Conservation (phyloP, 2,888 invertebrate species). For the Eupithecia insigniata region DNA sequence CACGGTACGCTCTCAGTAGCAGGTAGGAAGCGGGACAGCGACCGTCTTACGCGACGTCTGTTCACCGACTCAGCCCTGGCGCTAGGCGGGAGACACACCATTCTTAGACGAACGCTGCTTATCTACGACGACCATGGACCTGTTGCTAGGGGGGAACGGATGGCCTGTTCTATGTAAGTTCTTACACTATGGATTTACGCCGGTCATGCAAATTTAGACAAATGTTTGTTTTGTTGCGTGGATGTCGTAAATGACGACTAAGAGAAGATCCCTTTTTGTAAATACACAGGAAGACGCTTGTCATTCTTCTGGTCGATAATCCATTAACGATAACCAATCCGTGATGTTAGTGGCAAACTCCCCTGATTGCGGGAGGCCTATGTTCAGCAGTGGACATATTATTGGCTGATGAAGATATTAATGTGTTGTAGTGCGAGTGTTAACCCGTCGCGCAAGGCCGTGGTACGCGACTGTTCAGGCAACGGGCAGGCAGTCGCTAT, state of each 20-base stretch:
- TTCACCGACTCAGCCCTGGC: conserved; percentile 92
- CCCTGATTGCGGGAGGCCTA: background rate
- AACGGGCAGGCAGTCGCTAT: conserved; percentile 88
- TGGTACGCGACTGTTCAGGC: conserved; percentile 94
- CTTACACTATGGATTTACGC: no score
- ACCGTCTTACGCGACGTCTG: conserved; percentile 87
- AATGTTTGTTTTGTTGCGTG: no score
- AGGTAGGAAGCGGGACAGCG: conserved; percentile 87
- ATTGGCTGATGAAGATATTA: background rate
- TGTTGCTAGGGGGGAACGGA: conserved; percentile 92
- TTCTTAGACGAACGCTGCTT: conserved; percentile 92
- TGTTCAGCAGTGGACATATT: background rate
- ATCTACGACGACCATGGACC: conserved; percentile 95
- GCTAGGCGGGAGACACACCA: conserved; percentile 88
- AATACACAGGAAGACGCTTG: no score
- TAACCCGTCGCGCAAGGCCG: conserved; percentile 87
- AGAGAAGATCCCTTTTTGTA: no score
- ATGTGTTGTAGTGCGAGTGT: conserved; percentile 13
- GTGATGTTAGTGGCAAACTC: background rate
- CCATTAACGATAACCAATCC: no score
- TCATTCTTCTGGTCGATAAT: no score
- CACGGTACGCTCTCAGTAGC: conserved; percentile 89
- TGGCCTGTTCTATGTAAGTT: conserved; percentile 93
- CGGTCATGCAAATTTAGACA: no score
- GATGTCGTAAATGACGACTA: no score